These are phyloP conservation scores for Eriosoma lanigerum DNA, from an alignment of 1,140 invertebrate genomes.

Conservation along the genomic window DNA sequence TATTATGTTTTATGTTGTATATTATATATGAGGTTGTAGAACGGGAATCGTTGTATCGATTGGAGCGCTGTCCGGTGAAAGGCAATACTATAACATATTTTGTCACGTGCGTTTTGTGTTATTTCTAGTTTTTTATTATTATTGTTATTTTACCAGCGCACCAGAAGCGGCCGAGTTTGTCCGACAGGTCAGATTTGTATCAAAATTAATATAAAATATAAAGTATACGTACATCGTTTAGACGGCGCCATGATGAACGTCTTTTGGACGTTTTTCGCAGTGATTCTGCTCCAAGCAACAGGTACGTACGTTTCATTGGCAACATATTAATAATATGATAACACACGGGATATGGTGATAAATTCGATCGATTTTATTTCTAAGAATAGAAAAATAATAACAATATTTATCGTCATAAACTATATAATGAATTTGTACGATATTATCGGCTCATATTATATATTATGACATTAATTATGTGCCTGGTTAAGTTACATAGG, in stretches of 20 bases:
- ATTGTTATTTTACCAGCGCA: constrained; percentile 37
- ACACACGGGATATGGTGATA: too few species aligned
- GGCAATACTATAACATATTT: constrained; percentile 8
- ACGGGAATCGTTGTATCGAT: constrained; percentile 1
- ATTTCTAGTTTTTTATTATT: not conserved
- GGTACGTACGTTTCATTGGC: not conserved
- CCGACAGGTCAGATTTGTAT: constrained; percentile 23
- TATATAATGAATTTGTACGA: too few species aligned
- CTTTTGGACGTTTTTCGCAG: constrained; percentile 26
- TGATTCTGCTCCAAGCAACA: constrained; percentile 37
- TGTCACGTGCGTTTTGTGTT: constrained; percentile 41
- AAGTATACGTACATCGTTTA: not conserved
- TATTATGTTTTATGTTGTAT: too few species aligned
- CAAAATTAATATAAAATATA: too few species aligned
- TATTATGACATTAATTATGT: too few species aligned
- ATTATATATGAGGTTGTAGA: not conserved
- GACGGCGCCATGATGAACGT: constrained; percentile 20
- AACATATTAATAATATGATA: too few species aligned
- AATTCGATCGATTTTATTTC: too few species aligned
- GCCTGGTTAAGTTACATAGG: too few species aligned
- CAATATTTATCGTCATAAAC: too few species aligned
- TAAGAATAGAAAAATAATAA: too few species aligned
- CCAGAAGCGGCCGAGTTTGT: constrained; percentile 32
- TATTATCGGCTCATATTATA: too few species aligned
- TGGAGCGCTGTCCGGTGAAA: constrained; percentile 45